These are phyloP conservation scores for Aptenodytes forsteri DNA, from an alignment of 2,113 vertebrate species.

Conservation along the genomic window DNA sequence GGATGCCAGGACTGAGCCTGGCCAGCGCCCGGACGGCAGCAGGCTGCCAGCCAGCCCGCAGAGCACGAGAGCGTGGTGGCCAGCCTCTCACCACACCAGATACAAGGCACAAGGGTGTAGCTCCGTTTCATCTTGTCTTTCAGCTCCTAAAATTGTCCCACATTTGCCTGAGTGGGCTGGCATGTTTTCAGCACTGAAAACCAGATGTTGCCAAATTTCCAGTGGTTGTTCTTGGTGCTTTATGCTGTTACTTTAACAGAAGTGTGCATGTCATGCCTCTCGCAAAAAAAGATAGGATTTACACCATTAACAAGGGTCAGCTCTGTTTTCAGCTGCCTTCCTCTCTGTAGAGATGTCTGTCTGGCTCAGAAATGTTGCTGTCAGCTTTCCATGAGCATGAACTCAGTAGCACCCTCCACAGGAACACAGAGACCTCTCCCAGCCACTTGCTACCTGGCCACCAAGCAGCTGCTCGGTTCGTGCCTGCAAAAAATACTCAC, in stretches of 20 bases:
- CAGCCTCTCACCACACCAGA: neutral
- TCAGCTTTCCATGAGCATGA: neutral
- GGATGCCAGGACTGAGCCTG: neutral
- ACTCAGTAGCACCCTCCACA: neutral
- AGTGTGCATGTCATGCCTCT: neutral
- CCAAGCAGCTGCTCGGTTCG: neutral
- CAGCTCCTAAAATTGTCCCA: neutral
- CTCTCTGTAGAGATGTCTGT: neutral
- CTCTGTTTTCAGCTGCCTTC: neutral
- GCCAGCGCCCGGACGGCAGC: accelerated
- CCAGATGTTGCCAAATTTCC: neutral
- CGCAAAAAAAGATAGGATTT: neutral
- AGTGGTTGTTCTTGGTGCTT: neutral
- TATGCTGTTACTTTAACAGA: neutral
- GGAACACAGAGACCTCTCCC: neutral
- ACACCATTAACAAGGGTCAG: neutral
- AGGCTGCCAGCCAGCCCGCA: neutral
- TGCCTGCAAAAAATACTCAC: neutral
- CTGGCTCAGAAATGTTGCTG: neutral
- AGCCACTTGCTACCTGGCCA: neutral
- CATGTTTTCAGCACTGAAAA: neutral
- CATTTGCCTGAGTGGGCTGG: neutral
- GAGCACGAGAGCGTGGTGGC: accelerated
- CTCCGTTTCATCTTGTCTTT: neutral
- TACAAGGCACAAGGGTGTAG: accelerated